Evolutionary conservation across 2,888 invertebrate genomes (phyloP).

Genomic region (Luperina testacea): DNA sequence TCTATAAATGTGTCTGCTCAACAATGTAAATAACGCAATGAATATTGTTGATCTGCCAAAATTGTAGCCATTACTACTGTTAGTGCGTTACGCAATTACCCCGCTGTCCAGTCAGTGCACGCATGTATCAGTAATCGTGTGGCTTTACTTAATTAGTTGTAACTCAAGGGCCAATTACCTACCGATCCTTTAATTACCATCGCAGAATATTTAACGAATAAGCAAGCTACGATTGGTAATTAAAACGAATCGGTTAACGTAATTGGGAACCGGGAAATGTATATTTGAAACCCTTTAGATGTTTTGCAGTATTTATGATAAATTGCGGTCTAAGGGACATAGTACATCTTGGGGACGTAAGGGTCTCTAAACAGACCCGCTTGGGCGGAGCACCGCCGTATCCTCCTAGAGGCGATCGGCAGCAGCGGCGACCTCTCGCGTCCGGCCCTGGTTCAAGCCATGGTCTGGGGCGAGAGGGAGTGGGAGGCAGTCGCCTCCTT

Average conservation of each 20-base stretch:
- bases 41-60: no score
- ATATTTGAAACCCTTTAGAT: constrained; percentile 8
- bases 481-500: no score
- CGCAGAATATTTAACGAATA: neutral
- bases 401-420: no score
- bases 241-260: neutral
- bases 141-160: neutral
- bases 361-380: no score
- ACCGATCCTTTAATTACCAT: neutral
- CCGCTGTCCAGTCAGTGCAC: neutral
- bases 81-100: no score
- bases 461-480: no score
- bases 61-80: no score
- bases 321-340: constrained; percentile 29
- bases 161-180: neutral
- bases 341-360: constrained; percentile 14
- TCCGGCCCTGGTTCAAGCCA: no score
- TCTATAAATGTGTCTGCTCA: no score
- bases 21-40: no score
- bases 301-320: constrained; percentile 41
- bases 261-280: neutral
- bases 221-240: neutral
- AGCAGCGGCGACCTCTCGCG: no score
- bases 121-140: neutral
- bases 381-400: no score